A percentile compares a stretch with the other conserved stretches of the same genome.
Evolutionary conservation across 2,113 vertebrate species (phyloP).

Genomic region (Psittacula cyanocephala): DNA sequence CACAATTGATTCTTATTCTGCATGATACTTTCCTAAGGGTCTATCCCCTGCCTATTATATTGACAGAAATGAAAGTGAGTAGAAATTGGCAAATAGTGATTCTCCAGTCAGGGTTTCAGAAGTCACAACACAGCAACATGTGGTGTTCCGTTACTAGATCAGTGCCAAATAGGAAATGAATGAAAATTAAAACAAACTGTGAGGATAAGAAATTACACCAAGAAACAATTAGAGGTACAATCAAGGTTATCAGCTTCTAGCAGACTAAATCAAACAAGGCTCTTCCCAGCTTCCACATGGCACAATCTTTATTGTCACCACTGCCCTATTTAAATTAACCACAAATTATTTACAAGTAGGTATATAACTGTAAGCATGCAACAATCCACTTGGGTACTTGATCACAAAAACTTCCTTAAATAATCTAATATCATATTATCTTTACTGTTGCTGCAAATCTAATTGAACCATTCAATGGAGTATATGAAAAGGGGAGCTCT

Average conservation of each 20-base stretch:
- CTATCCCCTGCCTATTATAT: background rate
- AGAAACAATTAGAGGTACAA: background rate
- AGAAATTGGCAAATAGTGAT: background rate
- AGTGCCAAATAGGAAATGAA: background rate
- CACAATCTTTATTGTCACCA: background rate
- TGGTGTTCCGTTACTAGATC: background rate
- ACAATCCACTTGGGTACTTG: background rate
- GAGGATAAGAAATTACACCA: background rate
- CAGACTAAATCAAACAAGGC: background rate
- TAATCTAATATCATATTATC: background rate
- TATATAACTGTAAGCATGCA: background rate
- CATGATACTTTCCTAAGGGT: background rate
- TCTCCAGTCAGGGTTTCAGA: background rate
- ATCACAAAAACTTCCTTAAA: background rate
- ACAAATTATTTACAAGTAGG: background rate
- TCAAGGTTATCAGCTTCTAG: background rate
- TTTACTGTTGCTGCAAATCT: background rate
- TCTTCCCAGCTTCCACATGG: background rate
- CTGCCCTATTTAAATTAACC: background rate
- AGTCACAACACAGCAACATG: background rate
- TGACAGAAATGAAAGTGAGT: background rate
- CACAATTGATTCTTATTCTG: background rate
- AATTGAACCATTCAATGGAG: background rate
- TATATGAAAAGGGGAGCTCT: background rate
- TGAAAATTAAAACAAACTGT: conserved; percentile 9